phyloP scores from a whole-genome alignment of 2,888 invertebrate genomes.

The Tiphia femorata region DNA sequence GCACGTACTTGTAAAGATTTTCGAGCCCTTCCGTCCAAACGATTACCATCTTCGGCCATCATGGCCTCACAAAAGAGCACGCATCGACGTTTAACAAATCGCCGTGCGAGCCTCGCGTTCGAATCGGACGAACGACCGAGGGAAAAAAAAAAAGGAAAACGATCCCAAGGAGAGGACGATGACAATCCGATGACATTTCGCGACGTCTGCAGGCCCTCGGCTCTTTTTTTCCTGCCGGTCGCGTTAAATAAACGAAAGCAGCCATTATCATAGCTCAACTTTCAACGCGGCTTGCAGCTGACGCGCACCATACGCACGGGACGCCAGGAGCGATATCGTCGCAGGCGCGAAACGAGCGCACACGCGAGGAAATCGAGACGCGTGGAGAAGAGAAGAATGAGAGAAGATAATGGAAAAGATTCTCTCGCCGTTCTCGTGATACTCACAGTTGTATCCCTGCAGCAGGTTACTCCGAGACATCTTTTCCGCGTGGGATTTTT shows the following conservation, averaged over 20 bases:
- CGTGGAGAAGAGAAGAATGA: neutral
- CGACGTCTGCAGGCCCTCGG: conserved; percentile 42
- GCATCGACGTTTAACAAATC: too few species aligned
- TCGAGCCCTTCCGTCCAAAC: too few species aligned
- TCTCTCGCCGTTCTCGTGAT: conserved; percentile 4
- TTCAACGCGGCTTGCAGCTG: conserved; percentile 21
- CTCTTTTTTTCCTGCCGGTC: conserved; percentile 41
- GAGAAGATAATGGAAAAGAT: neutral
- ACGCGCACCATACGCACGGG: too few species aligned
- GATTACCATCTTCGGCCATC: too few species aligned
- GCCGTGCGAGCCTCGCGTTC: too few species aligned
- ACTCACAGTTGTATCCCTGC: conserved; percentile 59
- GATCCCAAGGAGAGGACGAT: too few species aligned
- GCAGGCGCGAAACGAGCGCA: neutral
- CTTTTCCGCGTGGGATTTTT: conserved; percentile 15
- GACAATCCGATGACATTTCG: conserved; percentile 37
- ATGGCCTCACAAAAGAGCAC: too few species aligned
- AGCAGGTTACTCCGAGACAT: conserved; percentile 57
- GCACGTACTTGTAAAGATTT: too few species aligned
- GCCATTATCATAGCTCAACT: conserved; percentile 64
- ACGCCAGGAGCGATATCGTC: conserved; percentile 10
- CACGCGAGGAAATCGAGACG: neutral
- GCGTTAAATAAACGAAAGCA: conserved; percentile 64
- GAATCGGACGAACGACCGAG: too few species aligned
- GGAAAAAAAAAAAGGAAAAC: too few species aligned